Conservation (phyloP, 2,888 invertebrate species). For the Drosophila niveifrons region DNA sequence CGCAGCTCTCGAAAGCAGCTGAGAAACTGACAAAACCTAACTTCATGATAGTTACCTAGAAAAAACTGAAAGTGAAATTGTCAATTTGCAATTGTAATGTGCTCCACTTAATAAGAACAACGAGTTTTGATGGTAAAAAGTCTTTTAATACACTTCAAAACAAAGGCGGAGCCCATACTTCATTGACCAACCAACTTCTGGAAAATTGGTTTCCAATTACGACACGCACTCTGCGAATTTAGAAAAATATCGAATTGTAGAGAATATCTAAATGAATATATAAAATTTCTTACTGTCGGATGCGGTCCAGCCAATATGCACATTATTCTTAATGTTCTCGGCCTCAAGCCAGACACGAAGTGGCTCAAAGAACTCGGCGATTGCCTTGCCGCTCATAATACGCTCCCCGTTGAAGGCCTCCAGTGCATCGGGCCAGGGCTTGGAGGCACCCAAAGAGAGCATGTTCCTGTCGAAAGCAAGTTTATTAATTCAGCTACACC, state of each 20-base stretch:
- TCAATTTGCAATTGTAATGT: constrained; percentile 65
- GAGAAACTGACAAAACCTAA: constrained; percentile 48
- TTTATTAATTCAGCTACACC: background rate
- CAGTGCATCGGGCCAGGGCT: constrained; percentile 94
- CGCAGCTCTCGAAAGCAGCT: constrained; percentile 48
- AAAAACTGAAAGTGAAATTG: background rate
- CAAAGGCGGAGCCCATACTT: constrained; percentile 15
- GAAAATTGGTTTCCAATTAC: constrained; percentile 20
- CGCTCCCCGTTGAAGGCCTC: constrained; percentile 91
- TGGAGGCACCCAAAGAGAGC: constrained; percentile 90
- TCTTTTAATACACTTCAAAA: constrained; percentile 46
- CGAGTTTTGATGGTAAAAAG: constrained; percentile 38
- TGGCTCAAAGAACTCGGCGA: constrained; percentile 93
- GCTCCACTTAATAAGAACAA: constrained; percentile 26
- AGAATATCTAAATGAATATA: background rate
- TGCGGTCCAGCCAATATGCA: constrained; percentile 88
- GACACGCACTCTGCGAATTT: constrained; percentile 64
- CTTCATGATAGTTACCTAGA: constrained; percentile 18
- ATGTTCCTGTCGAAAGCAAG: constrained; percentile 87
- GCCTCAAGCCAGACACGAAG: constrained; percentile 90
- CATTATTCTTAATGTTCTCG: constrained; percentile 90
- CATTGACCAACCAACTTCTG: constrained; percentile 35
- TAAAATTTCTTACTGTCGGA: constrained; percentile 80
- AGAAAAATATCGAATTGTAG: background rate
- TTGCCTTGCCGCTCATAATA: constrained; percentile 90